These are phyloP conservation scores for Formicarius rufipectus DNA, from an alignment of 2,113 vertebrate genomes.

Conservation along the genomic window DNA sequence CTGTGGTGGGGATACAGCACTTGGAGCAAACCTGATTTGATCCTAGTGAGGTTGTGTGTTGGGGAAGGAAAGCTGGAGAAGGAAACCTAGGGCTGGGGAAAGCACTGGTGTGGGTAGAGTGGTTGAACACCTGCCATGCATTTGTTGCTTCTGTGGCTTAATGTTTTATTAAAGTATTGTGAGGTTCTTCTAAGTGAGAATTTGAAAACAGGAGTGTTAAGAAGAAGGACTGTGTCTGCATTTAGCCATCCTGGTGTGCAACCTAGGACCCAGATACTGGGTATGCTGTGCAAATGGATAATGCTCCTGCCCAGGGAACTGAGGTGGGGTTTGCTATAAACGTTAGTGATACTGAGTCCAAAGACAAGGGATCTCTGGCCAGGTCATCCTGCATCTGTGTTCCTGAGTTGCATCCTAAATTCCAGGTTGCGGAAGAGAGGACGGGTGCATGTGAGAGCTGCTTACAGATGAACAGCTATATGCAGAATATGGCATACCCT, in stretches of 20 bases:
- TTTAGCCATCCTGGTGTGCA: background rate
- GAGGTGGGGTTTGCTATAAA: background rate
- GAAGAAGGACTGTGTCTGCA: fast-evolving
- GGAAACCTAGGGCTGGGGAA: background rate
- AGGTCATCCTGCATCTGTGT: background rate
- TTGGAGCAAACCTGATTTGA: fast-evolving
- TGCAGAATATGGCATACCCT: fast-evolving
- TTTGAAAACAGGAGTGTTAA: background rate
- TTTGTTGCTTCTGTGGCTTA: fast-evolving
- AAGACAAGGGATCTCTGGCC: background rate
- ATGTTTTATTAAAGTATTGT: background rate
- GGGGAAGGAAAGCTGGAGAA: background rate
- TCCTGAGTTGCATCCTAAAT: background rate
- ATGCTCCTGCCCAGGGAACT: background rate
- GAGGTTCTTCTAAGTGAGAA: background rate
- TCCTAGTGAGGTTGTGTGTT: fast-evolving
- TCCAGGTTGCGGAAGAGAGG: background rate
- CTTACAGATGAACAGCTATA: background rate
- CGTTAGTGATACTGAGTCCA: fast-evolving
- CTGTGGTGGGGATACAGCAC: fast-evolving
- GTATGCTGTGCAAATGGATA: fast-evolving
- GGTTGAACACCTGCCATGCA: fast-evolving
- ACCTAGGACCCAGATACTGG: fast-evolving
- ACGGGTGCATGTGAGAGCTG: fast-evolving
- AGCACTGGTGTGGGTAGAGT: fast-evolving